Conservation (phyloP, 2,113 vertebrate genomes). For the Solea senegalensis region DNA sequence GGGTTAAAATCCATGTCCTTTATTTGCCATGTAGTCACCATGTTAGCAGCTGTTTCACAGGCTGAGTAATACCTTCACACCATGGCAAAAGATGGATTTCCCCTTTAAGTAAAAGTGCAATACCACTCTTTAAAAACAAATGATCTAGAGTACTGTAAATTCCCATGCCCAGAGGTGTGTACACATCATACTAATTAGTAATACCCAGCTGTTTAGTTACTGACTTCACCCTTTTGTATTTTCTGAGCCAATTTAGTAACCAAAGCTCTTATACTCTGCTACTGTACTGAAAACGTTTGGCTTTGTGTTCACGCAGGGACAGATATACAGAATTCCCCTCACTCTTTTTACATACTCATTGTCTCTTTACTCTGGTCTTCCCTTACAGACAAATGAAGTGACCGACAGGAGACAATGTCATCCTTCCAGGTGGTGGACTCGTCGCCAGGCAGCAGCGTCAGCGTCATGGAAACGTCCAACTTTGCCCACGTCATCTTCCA, state of each 20-base stretch:
- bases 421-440: slow-evolving; percentile 90
- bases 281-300: no score
- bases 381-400: slow-evolving; percentile 71
- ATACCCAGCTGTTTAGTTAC: not conserved
- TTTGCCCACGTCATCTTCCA: slow-evolving; percentile 99
- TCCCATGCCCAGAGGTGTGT: not conserved
- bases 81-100: not conserved
- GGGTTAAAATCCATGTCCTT: not conserved
- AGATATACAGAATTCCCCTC: not conserved
- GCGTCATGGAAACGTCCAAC: slow-evolving; percentile 91
- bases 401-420: slow-evolving; percentile 83
- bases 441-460: slow-evolving; percentile 79
- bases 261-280: no score
- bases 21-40: slow-evolving; percentile 3
- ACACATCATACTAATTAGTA: not conserved
- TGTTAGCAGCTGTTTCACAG: not conserved
- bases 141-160: not conserved
- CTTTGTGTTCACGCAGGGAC: not conserved
- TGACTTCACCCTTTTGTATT: not conserved
- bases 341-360: not conserved
- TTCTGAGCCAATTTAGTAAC: not conserved
- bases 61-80: not conserved
- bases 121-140: not conserved
- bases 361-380: slow-evolving; percentile 14
- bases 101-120: not conserved